Evolutionary conservation across 2,797 vertebrate species (phyloP).

Genomic region (Gallinago nigripennis): DNA sequence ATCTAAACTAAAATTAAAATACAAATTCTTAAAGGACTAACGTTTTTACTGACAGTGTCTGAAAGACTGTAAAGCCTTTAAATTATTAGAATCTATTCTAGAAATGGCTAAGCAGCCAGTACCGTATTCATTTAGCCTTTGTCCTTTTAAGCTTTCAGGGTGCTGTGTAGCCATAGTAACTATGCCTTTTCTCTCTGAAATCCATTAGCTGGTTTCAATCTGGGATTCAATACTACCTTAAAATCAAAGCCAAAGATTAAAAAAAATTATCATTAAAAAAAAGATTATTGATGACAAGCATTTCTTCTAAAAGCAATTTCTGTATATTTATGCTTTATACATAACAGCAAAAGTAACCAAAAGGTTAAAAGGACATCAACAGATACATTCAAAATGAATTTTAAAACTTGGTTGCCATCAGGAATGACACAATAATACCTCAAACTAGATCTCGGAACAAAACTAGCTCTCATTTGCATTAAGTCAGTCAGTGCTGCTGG

Average conservation of each 20-base stretch:
- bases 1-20: slow-evolving; percentile 2
- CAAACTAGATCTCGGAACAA: not conserved
- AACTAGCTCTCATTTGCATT: not conserved
- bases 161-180: slow-evolving; percentile 76
- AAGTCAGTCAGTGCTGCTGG: not conserved
- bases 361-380: slow-evolving; percentile 23
- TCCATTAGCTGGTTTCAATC: slow-evolving; percentile 66
- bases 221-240: slow-evolving; percentile 39
- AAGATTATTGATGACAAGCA: not conserved
- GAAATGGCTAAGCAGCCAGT: slow-evolving; percentile 58
- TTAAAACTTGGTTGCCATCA: not conserved
- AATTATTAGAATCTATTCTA: slow-evolving; percentile 59
- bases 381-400: not conserved
- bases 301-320: not conserved
- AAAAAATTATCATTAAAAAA: slow-evolving; percentile 7
- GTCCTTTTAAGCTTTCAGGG: slow-evolving; percentile 71
- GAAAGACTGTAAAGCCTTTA: slow-evolving; percentile 19
- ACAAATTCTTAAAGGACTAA: not conserved
- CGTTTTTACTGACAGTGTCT: not conserved
- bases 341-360: not conserved
- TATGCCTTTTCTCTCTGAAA: slow-evolving; percentile 63
- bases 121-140: slow-evolving; percentile 63
- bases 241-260: slow-evolving; percentile 64
- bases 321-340: not conserved
- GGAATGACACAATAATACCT: not conserved